Evolutionary conservation across 2,888 invertebrate species (phyloP).

Genomic region (Parapristionchus giblindavisi): DNA sequence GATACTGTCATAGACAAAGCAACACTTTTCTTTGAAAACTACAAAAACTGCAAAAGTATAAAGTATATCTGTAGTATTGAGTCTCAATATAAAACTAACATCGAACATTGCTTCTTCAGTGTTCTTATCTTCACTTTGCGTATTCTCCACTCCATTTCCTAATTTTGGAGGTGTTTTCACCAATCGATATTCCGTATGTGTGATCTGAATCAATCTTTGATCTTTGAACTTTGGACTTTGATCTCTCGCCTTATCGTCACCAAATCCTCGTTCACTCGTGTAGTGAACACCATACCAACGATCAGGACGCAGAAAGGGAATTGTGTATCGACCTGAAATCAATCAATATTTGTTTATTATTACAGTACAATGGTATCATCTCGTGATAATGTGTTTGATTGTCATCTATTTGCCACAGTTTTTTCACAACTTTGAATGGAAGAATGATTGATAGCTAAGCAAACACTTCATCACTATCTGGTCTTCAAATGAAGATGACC

Average conservation of each 20-base stretch:
- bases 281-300: conserved; percentile 63
- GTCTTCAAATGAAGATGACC: too few relatives aligned
- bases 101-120: conserved; percentile 19
- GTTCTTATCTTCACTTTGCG: conserved; percentile 2
- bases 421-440: too few relatives aligned
- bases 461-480: too few relatives aligned
- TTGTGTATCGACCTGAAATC: conserved; percentile 66
- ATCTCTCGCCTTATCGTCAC: conserved; percentile 3
- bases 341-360: not conserved
- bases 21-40: too few relatives aligned
- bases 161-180: conserved; percentile 23
- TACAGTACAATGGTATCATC: too few relatives aligned
- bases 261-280: conserved; percentile 44
- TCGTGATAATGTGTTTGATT: too few relatives aligned
- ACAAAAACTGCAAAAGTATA: too few relatives aligned
- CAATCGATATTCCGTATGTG: conserved; percentile 28
- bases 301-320: conserved; percentile 65
- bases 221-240: not conserved
- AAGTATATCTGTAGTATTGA: too few relatives aligned
- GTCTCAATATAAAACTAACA: not conserved
- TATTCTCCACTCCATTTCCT: conserved; percentile 1
- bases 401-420: not conserved
- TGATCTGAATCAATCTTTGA: not conserved
- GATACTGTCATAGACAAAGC: too few relatives aligned
- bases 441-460: too few relatives aligned